Percentiles rank a stretch among this genome's conserved stretches.
phyloP scores from a whole-genome alignment of 2,797 vertebrate species.

The Dryobates pubescens region DNA sequence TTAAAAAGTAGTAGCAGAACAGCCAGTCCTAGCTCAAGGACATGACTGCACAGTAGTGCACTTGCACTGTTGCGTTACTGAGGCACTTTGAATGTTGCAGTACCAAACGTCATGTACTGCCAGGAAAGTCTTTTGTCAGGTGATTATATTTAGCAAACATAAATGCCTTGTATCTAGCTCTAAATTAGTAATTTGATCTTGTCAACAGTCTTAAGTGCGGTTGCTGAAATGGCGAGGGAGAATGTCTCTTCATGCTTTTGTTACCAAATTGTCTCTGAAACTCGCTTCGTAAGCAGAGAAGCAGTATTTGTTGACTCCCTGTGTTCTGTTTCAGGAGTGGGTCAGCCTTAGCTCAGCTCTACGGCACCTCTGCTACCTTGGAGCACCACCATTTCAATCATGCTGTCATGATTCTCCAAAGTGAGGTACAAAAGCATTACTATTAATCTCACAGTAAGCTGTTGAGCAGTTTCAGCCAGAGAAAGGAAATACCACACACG shows the following conservation, averaged over 20 bases:
- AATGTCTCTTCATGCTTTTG: neutral
- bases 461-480: constrained; percentile 7
- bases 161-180: neutral
- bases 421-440: constrained; percentile 85
- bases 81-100: neutral
- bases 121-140: neutral
- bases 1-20: neutral
- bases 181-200: neutral
- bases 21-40: neutral
- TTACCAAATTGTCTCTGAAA: constrained; percentile 16
- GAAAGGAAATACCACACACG: constrained; percentile 16
- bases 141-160: neutral
- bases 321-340: constrained; percentile 86
- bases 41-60: accelerated
- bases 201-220: neutral
- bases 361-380: constrained; percentile 96
- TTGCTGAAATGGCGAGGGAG: neutral
- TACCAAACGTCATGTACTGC: neutral
- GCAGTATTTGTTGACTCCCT: constrained; percentile 22
- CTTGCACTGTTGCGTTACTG: neutral
- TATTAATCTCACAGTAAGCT: constrained; percentile 34
- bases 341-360: constrained; percentile 95
- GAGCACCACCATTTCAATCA: constrained; percentile 99
- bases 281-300: neutral
- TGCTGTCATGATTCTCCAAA: constrained; percentile 99